Evolutionary conservation across 1,140 invertebrate species (phyloP).

Genomic region (Megalopta genalis): DNA sequence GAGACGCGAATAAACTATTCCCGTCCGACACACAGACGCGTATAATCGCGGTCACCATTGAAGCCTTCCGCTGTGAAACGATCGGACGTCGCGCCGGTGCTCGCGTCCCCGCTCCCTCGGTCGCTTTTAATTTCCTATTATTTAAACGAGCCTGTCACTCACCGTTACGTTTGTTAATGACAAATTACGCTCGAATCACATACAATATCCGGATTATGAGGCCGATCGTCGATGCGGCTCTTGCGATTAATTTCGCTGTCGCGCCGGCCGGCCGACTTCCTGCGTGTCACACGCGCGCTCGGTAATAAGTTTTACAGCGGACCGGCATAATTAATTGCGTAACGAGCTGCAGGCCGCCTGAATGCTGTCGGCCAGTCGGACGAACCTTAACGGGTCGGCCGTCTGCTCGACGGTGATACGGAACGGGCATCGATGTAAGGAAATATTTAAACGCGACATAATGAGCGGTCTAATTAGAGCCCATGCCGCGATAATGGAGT

Average conservation of each 20-base stretch:
- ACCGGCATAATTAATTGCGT: constrained; percentile 35
- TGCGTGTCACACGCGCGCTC: neutral
- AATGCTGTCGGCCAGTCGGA: neutral
- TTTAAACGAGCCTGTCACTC: constrained; percentile 36
- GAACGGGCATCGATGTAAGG: constrained; percentile 39
- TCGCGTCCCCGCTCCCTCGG: neutral
- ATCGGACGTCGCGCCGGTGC: neutral
- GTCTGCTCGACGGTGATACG: neutral
- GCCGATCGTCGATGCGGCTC: constrained; percentile 18
- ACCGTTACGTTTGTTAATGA: constrained; percentile 41
- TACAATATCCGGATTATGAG: constrained; percentile 36
- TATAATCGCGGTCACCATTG: neutral
- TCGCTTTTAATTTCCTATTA: constrained; percentile 50
- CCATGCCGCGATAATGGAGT: constrained; percentile 37
- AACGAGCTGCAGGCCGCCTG: neutral
- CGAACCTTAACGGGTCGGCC: constrained; percentile 17
- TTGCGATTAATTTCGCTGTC: constrained; percentile 31
- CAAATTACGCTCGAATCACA: constrained; percentile 35
- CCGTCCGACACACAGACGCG: neutral
- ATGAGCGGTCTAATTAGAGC: constrained; percentile 45
- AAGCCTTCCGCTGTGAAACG: constrained; percentile 18
- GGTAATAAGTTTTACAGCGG: constrained; percentile 28
- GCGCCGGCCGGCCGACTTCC: neutral
- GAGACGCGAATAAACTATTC: constrained; percentile 12
- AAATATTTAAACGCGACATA: constrained; percentile 48